Conservation (phyloP, 2,797 vertebrate species). For the Clarias fuscus region DNA sequence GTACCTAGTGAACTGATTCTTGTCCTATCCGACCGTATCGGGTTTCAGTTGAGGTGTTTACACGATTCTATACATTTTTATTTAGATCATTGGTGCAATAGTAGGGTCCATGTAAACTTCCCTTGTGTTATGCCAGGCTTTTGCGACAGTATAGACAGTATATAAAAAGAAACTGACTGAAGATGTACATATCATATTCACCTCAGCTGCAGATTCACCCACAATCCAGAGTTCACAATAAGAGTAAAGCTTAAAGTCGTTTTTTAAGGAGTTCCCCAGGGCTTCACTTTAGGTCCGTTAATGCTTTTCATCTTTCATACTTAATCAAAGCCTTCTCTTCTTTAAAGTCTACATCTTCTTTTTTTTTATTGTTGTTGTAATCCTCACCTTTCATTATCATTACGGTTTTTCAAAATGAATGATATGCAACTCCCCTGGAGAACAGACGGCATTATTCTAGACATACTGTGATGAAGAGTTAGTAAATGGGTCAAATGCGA, state of each 20-base stretch:
- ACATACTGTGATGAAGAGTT: slow-evolving; percentile 5
- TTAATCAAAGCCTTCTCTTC: slow-evolving; percentile 19
- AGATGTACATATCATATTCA: not conserved
- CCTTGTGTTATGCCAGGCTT: not conserved
- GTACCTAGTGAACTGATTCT: too few species aligned
- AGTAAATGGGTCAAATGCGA: slow-evolving; percentile 26
- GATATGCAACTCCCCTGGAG: not conserved
- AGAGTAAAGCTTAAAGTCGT: not conserved
- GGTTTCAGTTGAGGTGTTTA: too few species aligned
- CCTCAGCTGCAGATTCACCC: not conserved
- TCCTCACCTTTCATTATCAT: not conserved
- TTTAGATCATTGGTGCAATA: too few species aligned
- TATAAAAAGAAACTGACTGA: not conserved
- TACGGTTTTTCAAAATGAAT: not conserved
- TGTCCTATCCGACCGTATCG: too few species aligned
- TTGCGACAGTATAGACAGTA: not conserved
- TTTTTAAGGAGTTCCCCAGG: slow-evolving; percentile 29
- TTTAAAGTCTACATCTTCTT: not conserved
- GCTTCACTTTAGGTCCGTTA: slow-evolving; percentile 6
- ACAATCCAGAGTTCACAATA: not conserved
- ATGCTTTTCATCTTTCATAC: slow-evolving; percentile 21
- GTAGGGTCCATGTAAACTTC: not conserved
- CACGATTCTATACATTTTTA: too few species aligned
- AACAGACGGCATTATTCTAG: not conserved
- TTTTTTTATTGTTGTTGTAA: slow-evolving; percentile 2